Conservation (phyloP, 2,888 invertebrate species). For the Tinea trinotella region DNA sequence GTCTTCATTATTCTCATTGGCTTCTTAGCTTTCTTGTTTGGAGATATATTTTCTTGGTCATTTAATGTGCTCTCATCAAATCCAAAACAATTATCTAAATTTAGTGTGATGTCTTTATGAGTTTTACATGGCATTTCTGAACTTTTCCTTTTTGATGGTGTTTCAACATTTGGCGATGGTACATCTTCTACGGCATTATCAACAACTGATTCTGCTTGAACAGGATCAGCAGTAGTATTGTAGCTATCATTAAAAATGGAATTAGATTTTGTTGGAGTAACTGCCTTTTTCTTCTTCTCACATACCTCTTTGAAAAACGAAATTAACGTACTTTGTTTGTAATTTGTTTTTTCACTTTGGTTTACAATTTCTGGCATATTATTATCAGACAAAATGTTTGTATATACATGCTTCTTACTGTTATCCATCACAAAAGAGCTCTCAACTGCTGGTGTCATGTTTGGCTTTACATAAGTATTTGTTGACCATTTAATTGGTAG, state of each 20-base stretch:
- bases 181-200: constrained; percentile 8
- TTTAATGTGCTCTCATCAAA: constrained; percentile 55
- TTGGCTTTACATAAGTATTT: constrained; percentile 57
- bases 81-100: constrained; percentile 48
- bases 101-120: constrained; percentile 25
- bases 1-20: constrained; percentile 35
- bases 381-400: constrained; percentile 42
- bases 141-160: constrained; percentile 25
- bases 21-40: constrained; percentile 34
- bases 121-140: constrained; percentile 27
- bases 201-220: background rate
- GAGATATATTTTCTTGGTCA: constrained; percentile 55
- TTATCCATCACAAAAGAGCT: constrained; percentile 49
- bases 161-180: constrained; percentile 24
- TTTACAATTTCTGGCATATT: constrained; percentile 32
- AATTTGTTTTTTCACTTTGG: constrained; percentile 31
- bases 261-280: constrained; percentile 40
- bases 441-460: constrained; percentile 66
- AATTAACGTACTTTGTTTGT: constrained; percentile 62
- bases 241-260: constrained; percentile 36
- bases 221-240: background rate
- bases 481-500: constrained; percentile 60
- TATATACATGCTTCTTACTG: constrained; percentile 59
- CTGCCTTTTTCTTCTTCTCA: constrained; percentile 39
- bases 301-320: constrained; percentile 57